Conservation (phyloP, 2,888 invertebrate species). For the Halictus ligatus region DNA sequence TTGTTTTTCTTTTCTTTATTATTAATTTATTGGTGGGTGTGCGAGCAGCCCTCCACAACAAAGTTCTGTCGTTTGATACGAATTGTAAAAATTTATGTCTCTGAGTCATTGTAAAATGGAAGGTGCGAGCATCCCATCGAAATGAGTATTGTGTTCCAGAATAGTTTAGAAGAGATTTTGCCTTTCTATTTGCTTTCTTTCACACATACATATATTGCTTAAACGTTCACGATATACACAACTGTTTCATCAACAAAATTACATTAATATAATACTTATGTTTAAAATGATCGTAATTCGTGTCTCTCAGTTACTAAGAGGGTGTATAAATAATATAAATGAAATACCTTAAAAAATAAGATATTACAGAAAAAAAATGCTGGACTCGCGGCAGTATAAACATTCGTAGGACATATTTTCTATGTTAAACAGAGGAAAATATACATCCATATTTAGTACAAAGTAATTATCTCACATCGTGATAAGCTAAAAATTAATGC, state of each 20-base stretch:
- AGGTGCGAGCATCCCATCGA: conserved; percentile 53
- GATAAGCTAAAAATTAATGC: conserved; percentile 27
- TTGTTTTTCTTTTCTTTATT: conserved; percentile 25
- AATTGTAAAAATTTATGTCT: conserved; percentile 44
- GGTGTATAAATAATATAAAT: conserved; percentile 42
- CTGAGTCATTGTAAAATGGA: conserved; percentile 55
- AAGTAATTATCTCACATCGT: conserved; percentile 8
- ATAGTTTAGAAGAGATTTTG: conserved; percentile 58
- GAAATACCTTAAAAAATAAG: conserved; percentile 37
- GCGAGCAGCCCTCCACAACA: conserved; percentile 52
- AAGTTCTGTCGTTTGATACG: conserved; percentile 43
- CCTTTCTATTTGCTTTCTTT: conserved; percentile 59
- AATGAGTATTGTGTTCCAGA: conserved; percentile 49
- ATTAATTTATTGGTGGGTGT: conserved; percentile 48
- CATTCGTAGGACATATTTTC: conserved; percentile 22
- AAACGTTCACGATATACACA: conserved; percentile 35
- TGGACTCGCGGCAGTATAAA: conserved; percentile 45
- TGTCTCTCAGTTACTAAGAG: conserved; percentile 26
- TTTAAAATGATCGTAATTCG: conserved; percentile 52
- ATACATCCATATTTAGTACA: conserved; percentile 32
- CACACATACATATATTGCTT: conserved; percentile 27
- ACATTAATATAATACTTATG: conserved; percentile 40
- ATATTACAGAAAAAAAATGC: conserved; percentile 33
- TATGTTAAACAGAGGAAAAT: conserved; percentile 31
- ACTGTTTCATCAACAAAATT: conserved; percentile 22